phyloP scores from a whole-genome alignment of 2,797 vertebrate species.

The Tinamus major region DNA sequence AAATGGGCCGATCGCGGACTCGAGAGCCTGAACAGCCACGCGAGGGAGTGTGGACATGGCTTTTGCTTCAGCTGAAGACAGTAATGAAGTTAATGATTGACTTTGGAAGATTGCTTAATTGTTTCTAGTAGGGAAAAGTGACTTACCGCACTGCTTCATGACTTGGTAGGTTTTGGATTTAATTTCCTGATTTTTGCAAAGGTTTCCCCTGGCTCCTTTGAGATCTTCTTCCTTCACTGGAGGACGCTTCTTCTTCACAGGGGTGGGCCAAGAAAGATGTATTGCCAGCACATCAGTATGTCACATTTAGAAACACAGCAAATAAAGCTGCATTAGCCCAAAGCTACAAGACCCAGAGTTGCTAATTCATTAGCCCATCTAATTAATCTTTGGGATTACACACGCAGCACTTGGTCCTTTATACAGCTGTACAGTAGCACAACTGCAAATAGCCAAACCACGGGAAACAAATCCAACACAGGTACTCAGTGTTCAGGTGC shows the following conservation, averaged over 20 bases:
- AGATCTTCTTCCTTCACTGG: slow-evolving; percentile 94
- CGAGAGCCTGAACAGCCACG: background rate
- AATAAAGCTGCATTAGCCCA: background rate
- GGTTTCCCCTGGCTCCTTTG: slow-evolving; percentile 92
- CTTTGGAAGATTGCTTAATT: background rate
- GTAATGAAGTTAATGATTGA: background rate
- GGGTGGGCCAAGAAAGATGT: slow-evolving; percentile 57
- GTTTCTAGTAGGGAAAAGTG: background rate
- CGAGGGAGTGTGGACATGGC: background rate
- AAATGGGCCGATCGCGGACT: too few species aligned
- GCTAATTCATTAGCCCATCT: background rate
- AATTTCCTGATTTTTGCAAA: slow-evolving; percentile 89
- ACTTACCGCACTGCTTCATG: slow-evolving; percentile 94
- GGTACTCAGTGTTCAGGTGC: background rate
- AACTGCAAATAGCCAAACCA: background rate
- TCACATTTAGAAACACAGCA: background rate
- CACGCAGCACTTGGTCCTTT: background rate
- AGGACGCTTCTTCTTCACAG: slow-evolving; percentile 94
- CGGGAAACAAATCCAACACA: background rate
- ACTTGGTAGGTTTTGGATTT: slow-evolving; percentile 98
- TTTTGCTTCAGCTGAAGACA: background rate
- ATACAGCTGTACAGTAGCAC: background rate
- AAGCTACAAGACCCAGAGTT: background rate
- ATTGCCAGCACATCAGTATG: background rate
- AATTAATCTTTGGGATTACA: background rate